Conservation (phyloP, 2,797 vertebrate genomes). For the Astyanax mexicanus region DNA sequence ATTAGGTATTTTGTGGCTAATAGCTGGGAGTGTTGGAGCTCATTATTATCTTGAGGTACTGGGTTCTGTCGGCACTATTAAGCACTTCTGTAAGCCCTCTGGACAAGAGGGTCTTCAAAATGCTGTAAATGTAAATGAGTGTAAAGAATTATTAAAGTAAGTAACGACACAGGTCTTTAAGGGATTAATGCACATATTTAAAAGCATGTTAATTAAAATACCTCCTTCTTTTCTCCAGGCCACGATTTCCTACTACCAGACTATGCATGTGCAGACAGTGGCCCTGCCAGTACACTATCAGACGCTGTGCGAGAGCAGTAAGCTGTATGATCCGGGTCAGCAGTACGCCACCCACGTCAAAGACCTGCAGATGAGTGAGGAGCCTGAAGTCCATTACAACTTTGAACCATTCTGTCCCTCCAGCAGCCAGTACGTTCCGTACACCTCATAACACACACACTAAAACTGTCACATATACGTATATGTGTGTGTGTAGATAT, state of each 20-base stretch:
- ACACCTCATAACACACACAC: neutral
- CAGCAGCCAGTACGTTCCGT: conserved; percentile 69
- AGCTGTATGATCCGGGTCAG: conserved; percentile 93
- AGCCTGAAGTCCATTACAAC: conserved; percentile 82
- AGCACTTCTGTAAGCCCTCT: no score
- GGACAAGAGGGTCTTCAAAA: no score
- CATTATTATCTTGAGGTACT: no score
- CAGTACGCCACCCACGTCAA: conserved; percentile 91
- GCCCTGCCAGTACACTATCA: conserved; percentile 93
- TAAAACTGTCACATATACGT: no score
- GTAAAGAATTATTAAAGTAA: no score
- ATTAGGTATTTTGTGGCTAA: no score
- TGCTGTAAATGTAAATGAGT: neutral
- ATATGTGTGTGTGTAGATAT: no score
- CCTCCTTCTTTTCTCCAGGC: conserved; percentile 75
- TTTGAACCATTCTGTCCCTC: conserved; percentile 86
- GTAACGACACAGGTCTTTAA: neutral
- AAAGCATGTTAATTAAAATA: neutral
- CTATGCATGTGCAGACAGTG: conserved; percentile 95
- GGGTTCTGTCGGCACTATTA: no score
- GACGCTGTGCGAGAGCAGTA: conserved; percentile 97
- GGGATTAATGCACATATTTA: neutral
- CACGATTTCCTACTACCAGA: conserved; percentile 96
- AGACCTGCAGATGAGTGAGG: conserved; percentile 87
- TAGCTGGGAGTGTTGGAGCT: no score